Base-by-base conservation (phyloP, 2,888 invertebrate genomes). In the Harmothoe impar region DNA sequence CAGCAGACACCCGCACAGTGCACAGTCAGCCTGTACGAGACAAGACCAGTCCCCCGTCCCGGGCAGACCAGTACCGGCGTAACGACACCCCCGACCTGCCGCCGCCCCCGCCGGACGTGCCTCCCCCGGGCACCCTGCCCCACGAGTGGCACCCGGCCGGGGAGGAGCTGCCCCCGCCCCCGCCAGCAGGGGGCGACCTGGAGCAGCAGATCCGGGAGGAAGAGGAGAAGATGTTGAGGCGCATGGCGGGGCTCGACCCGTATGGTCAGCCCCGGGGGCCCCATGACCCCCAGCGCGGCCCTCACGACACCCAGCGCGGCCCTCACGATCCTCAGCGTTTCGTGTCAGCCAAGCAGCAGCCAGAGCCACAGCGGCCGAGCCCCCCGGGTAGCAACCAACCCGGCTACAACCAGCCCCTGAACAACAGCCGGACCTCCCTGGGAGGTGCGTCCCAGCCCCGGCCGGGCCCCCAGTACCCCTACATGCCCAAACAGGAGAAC, bases 101-200 rank as follows among this genome's bases (percentile, higher is more conserved):
- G 0, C 89, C 89, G 23, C 89, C 89, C 43, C 89, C 89, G 3
- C 62, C 62, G 0, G 68, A 31, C 35, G 35, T 15, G 29, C 84
- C 91, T 33, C 91, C 95, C n/a, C 95, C 96, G 3, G 94, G 95
- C 17, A 94, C 96, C 29, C 33, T 31, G 20, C 31, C 68, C 62
- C 90, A 52, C 52, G 54, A 77, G 20, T 31, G 43, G 35, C 81
- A 78, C 31, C 93, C 94, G n/a, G 94, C 95, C 0, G 77, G n/a
- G 0, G 84, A 81, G 10, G 94, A 95, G 23, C 94, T 96, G 89
- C 95, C 96, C 0, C 93, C 95, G 23, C 95, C 95, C 0, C 95
- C 95, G 20, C 94, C 95, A 97, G 98, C 17, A 97, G 91, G 56
- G 17, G 92, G 92, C 31, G 94, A 94, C 89, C 93, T 93, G 54